Conservation (phyloP, 1,140 invertebrate species). For the Diuraphis noxia region DNA sequence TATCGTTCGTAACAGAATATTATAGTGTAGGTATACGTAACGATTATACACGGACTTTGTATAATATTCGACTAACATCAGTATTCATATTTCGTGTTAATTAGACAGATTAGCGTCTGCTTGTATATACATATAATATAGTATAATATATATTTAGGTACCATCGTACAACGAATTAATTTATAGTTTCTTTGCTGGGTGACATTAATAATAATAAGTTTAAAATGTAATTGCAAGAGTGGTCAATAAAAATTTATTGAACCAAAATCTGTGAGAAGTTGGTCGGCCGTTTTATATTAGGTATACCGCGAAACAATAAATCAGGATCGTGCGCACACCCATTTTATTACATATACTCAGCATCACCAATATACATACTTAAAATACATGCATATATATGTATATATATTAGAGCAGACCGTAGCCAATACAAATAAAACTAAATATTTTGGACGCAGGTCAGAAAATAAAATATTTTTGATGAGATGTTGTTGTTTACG, state of each 20-base stretch:
- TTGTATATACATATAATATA: not conserved
- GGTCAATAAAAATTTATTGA: not conserved
- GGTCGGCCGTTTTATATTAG: not conserved
- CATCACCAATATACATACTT: not conserved
- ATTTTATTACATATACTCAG: not conserved
- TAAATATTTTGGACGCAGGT: constrained; percentile 10
- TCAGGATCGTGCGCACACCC: not conserved
- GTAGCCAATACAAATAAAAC: constrained; percentile 9
- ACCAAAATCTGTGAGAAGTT: not conserved
- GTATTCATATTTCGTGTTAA: not conserved
- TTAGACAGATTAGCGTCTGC: not conserved
- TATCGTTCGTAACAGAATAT: too few species aligned
- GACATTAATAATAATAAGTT: not conserved
- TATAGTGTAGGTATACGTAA: not conserved
- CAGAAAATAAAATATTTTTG: constrained; percentile 10
- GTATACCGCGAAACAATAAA: not conserved
- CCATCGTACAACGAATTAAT: not conserved
- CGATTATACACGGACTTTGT: not conserved
- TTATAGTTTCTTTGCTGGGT: not conserved
- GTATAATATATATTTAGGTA: not conserved
- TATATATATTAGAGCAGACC: not conserved
- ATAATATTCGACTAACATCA: not conserved
- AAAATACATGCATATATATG: not conserved
- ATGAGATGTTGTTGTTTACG: constrained; percentile 6
- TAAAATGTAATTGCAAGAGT: not conserved